Conservation (phyloP, 2,888 invertebrate species). For the Boloria selene region DNA sequence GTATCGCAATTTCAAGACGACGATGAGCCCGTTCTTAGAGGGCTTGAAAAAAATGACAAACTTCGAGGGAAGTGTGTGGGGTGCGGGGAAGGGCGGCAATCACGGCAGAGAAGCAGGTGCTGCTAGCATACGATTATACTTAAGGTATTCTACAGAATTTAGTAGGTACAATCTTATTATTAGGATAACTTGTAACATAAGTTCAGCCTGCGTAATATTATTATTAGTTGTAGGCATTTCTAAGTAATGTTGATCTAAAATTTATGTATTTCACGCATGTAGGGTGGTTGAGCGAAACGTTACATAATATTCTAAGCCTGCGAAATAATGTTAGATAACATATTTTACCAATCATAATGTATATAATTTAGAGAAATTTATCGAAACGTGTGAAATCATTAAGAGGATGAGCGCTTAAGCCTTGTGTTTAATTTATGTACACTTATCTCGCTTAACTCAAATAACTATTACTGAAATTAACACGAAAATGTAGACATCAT, state of each 20-base stretch:
- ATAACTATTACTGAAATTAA: slow-evolving; percentile 26
- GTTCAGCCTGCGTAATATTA: slow-evolving; percentile 43
- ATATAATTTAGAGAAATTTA: slow-evolving; percentile 68
- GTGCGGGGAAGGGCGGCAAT: slow-evolving; percentile 56
- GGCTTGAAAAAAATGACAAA: slow-evolving; percentile 77
- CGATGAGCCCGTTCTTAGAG: slow-evolving; percentile 61
- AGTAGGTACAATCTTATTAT: slow-evolving; percentile 44
- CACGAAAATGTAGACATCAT: slow-evolving; percentile 3
- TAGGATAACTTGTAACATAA: slow-evolving; percentile 52
- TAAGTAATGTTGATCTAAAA: slow-evolving; percentile 5
- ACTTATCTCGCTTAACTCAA: slow-evolving; percentile 58
- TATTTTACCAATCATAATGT: slow-evolving; percentile 70
- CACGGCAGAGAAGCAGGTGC: slow-evolving; percentile 72
- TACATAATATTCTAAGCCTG: too few relatives aligned
- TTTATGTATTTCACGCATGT: too few relatives aligned
- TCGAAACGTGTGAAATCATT: slow-evolving; percentile 67
- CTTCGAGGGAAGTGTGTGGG: slow-evolving; percentile 41
- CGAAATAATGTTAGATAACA: slow-evolving; percentile 51
- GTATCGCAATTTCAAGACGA: slow-evolving; percentile 76
- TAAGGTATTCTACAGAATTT: slow-evolving; percentile 63
- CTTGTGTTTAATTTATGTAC: slow-evolving; percentile 63
- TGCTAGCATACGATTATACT: slow-evolving; percentile 54
- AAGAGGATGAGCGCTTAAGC: slow-evolving; percentile 69
- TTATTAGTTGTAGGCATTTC: slow-evolving; percentile 16
- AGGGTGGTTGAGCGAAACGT: background rate